phyloP scores from a whole-genome alignment of 1,140 invertebrate species.

The Drosophila equinoxialis region DNA sequence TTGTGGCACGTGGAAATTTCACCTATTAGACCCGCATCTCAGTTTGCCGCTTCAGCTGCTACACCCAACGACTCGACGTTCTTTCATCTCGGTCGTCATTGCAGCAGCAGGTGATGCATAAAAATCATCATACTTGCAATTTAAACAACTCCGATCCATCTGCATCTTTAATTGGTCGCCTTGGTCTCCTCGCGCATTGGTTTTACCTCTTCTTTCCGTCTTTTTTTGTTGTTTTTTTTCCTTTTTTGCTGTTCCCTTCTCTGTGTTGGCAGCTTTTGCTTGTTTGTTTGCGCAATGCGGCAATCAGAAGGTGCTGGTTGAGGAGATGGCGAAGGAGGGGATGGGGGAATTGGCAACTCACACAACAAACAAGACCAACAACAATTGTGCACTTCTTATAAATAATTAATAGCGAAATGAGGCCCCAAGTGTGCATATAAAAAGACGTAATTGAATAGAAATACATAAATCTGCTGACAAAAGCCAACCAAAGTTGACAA shows the following conservation, averaged over 20 bases:
- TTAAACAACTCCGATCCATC: conserved; percentile 79
- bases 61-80: conserved; percentile 17
- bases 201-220: background rate
- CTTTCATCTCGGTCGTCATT: conserved; percentile 14
- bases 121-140: conserved; percentile 76
- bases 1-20: conserved; percentile 64
- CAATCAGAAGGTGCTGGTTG: conserved; percentile 41
- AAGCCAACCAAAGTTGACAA: conserved; percentile 8
- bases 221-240: background rate
- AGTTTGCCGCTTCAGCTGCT: conserved; percentile 39
- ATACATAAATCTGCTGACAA: conserved; percentile 31
- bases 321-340: background rate
- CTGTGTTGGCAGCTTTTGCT: conserved; percentile 16
- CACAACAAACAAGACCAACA: conserved; percentile 22
- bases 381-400: conserved; percentile 51
- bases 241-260: background rate
- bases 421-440: conserved; percentile 33
- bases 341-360: conserved; percentile 5
- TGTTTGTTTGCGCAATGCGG: conserved; percentile 59
- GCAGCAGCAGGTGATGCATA: conserved; percentile 67
- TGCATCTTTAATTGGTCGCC: conserved; percentile 78
- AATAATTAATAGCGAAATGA: conserved; percentile 56
- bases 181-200: conserved; percentile 37
- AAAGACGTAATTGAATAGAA: conserved; percentile 43
- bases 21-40: conserved; percentile 71